Conservation (phyloP, 2,797 vertebrate species). For the Poeciliopsis infans region DNA sequence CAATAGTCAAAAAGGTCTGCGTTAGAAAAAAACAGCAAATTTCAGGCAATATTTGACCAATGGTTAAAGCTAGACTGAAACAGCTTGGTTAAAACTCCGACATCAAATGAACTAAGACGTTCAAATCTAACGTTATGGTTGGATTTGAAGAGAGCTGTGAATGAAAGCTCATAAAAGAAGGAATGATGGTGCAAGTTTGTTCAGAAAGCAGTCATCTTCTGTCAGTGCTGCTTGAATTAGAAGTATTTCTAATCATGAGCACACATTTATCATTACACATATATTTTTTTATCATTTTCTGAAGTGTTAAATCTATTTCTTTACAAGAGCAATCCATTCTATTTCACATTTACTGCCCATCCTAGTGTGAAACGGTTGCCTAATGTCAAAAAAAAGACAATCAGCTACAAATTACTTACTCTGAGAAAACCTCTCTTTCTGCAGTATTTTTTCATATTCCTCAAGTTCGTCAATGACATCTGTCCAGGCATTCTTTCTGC, state of each 20-base stretch:
- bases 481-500: constrained; percentile 81
- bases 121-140: background rate
- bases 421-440: constrained; percentile 80
- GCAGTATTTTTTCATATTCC: constrained; percentile 82
- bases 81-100: background rate
- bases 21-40: background rate
- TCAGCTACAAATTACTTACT: constrained; percentile 75
- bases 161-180: background rate
- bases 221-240: background rate
- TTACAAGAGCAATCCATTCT: background rate
- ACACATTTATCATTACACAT: background rate
- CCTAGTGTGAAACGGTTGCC: background rate
- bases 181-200: background rate
- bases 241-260: background rate
- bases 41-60: background rate
- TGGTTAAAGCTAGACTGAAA: background rate
- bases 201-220: background rate
- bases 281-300: background rate
- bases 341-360: background rate
- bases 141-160: background rate
- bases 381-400: background rate
- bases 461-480: constrained; percentile 80
- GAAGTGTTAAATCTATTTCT: background rate
- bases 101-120: background rate
- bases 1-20: background rate